Evolutionary conservation across 2,888 invertebrate genomes (phyloP).

Genomic region (Idaea biselata): DNA sequence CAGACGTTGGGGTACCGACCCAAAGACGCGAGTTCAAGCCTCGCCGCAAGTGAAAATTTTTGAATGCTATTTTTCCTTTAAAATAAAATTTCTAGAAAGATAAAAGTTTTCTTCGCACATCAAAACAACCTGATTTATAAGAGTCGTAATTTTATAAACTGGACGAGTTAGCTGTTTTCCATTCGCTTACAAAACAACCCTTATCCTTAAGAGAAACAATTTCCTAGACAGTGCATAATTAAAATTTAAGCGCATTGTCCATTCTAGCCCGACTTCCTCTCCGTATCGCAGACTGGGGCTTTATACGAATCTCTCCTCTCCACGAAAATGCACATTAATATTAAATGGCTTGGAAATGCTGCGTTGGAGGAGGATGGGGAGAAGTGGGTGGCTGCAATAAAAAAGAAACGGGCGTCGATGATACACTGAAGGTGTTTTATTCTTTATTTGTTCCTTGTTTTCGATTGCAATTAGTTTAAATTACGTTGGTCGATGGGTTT

Average conservation of each 20-base stretch:
- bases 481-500: not conserved
- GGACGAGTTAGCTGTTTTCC: conserved; percentile 28
- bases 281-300: conserved; percentile 75
- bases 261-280: conserved; percentile 59
- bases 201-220: conserved; percentile 40
- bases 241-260: conserved; percentile 72
- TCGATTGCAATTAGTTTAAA: conserved; percentile 18
- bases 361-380: conserved; percentile 60
- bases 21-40: no score
- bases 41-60: no score
- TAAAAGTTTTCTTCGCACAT: no score
- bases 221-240: conserved; percentile 54
- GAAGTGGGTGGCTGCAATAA: conserved; percentile 60
- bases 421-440: conserved; percentile 59
- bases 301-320: conserved; percentile 77
- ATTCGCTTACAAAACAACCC: conserved; percentile 22
- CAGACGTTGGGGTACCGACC: no score
- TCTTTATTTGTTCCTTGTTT: conserved; percentile 53
- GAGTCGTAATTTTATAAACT: no score
- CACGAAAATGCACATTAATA: conserved; percentile 82
- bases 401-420: conserved; percentile 71
- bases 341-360: conserved; percentile 82
- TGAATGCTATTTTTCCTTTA: no score
- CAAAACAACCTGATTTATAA: no score
- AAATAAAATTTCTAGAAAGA: no score